These are phyloP conservation scores for Drosophila navojoa DNA, from an alignment of 1,140 invertebrate species.

Conservation along the genomic window DNA sequence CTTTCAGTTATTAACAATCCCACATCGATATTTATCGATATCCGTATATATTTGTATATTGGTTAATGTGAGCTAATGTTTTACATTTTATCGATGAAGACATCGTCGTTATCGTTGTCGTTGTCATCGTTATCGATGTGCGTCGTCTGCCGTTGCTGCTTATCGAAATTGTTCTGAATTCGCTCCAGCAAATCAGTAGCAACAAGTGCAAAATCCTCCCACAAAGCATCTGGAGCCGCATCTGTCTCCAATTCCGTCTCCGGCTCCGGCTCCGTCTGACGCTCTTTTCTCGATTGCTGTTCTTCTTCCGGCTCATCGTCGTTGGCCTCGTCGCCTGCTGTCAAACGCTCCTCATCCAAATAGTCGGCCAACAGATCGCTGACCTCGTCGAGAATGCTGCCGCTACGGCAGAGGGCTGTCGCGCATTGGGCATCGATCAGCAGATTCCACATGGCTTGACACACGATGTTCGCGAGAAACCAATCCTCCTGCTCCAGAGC, in stretches of 20 bases:
- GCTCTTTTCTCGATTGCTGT: conserved; percentile 4
- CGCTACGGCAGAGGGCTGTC: conserved; percentile 84
- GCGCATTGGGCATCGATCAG: conserved; percentile 85
- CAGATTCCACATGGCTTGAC: conserved; percentile 88
- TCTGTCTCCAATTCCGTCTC: conserved; percentile 27
- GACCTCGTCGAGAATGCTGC: conserved; percentile 85
- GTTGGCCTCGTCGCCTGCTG: conserved; percentile 56
- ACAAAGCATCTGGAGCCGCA: conserved; percentile 80
- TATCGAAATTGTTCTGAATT: conserved; percentile 77
- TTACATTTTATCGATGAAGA: conserved; percentile 79
- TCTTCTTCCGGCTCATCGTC: conserved; percentile 27
- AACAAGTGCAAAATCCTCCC: conserved; percentile 88
- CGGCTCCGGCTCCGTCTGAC: background rate
- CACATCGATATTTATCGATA: background rate
- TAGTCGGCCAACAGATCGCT: conserved; percentile 86
- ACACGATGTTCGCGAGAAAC: conserved; percentile 80
- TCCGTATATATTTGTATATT: conserved; percentile 26
- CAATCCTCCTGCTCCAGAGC: conserved; percentile 78
- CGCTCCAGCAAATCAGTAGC: conserved; percentile 87
- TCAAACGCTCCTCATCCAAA: conserved; percentile 85
- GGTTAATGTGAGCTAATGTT: conserved; percentile 23
- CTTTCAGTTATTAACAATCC: too few species aligned
- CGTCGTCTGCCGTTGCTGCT: conserved; percentile 34
- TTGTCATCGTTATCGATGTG: conserved; percentile 49
- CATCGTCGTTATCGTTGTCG: conserved; percentile 59